These are phyloP conservation scores for Sebastes hubbsi DNA, from an alignment of 2,797 vertebrate genomes.

Conservation along the genomic window DNA sequence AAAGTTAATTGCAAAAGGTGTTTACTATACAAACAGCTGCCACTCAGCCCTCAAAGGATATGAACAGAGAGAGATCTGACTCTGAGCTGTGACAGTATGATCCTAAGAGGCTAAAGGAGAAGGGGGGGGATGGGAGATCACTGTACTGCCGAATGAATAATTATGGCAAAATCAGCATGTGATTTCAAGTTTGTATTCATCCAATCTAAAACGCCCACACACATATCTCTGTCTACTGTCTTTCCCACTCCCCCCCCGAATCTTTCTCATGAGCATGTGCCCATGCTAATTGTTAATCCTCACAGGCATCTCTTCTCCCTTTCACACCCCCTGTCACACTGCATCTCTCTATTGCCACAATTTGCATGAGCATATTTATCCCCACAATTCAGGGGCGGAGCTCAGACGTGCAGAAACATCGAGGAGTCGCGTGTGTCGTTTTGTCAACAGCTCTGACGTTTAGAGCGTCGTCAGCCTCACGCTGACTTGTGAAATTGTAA, in stretches of 20 bases:
- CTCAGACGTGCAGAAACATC: slow-evolving; percentile 39
- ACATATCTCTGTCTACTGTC: slow-evolving; percentile 30
- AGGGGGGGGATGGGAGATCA: slow-evolving; percentile 7
- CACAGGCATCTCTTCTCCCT: slow-evolving; percentile 32
- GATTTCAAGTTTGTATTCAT: slow-evolving; percentile 54
- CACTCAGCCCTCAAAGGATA: background rate
- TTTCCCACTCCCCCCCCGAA: slow-evolving; percentile 24
- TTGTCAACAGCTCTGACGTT: background rate
- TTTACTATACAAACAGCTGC: background rate
- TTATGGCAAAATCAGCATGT: slow-evolving; percentile 33
- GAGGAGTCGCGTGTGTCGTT: slow-evolving; percentile 8
- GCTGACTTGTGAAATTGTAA: slow-evolving; percentile 28
- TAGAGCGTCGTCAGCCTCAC: slow-evolving; percentile 2
- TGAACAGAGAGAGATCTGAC: slow-evolving; percentile 24
- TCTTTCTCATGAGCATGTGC: slow-evolving; percentile 28
- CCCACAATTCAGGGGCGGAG: slow-evolving; percentile 9
- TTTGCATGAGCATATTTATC: slow-evolving; percentile 46
- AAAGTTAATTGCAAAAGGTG: background rate
- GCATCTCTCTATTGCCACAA: slow-evolving; percentile 39
- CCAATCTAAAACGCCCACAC: slow-evolving; percentile 53
- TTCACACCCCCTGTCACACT: slow-evolving; percentile 34
- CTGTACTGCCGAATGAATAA: slow-evolving; percentile 17
- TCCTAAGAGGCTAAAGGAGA: slow-evolving; percentile 15
- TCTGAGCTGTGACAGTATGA: slow-evolving; percentile 16
- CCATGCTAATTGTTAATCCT: slow-evolving; percentile 60